These are phyloP conservation scores for Nomada lathburiana DNA, from an alignment of 2,888 invertebrate genomes.

Conservation along the genomic window DNA sequence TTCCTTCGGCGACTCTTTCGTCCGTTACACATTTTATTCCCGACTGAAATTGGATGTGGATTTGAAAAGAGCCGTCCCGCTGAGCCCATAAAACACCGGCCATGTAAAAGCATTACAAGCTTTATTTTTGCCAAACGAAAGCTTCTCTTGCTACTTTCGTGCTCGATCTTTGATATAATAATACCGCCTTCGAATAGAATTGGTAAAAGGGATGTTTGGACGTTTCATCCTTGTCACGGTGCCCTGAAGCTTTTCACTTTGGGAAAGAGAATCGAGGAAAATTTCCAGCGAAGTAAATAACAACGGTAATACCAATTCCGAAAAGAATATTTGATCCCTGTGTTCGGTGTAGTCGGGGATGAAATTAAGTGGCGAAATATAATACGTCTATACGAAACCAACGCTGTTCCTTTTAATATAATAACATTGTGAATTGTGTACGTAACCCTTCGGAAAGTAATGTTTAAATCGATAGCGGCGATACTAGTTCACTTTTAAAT, in stretches of 20 bases:
- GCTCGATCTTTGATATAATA: conserved; percentile 18
- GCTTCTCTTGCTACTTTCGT: not conserved
- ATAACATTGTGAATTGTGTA: too few species aligned
- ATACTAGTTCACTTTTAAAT: too few species aligned
- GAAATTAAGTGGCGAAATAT: too few species aligned
- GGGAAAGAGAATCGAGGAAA: not conserved
- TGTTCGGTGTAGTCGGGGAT: too few species aligned
- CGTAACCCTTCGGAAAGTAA: too few species aligned
- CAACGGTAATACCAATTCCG: not conserved
- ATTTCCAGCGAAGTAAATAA: not conserved
- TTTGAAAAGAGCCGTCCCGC: conserved; percentile 2
- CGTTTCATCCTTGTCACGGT: not conserved
- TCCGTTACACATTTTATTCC: conserved; percentile 16
- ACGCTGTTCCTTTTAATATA: too few species aligned
- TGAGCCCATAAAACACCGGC: not conserved
- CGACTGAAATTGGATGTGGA: conserved; percentile 3
- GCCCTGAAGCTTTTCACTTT: not conserved
- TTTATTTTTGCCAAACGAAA: not conserved
- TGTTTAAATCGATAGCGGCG: too few species aligned
- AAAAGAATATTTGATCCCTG: not conserved
- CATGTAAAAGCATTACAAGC: conserved; percentile 1
- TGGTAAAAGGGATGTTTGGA: not conserved
- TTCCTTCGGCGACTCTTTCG: conserved; percentile 16
- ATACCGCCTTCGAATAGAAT: not conserved
- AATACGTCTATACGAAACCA: too few species aligned